Conservation (phyloP, 2,797 vertebrate species). For the Eulemur albifrons region DNA sequence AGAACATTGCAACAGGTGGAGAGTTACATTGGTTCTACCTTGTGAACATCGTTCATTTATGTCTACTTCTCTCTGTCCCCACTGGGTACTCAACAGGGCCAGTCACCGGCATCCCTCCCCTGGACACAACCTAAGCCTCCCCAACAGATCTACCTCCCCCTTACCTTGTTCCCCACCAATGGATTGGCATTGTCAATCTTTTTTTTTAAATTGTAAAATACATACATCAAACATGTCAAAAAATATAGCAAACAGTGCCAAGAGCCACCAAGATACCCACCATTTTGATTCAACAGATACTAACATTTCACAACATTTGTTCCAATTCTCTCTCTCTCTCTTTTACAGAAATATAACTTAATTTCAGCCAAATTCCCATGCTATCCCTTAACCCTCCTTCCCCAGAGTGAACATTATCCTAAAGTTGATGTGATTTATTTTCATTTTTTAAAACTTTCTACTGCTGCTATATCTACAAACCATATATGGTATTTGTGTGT, state of each 20-base stretch:
- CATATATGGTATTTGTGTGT: not conserved
- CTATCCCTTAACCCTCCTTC: not conserved
- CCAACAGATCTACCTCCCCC: not conserved
- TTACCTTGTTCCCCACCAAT: not conserved
- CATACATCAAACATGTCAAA: not conserved
- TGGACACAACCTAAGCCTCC: not conserved
- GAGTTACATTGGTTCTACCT: not conserved
- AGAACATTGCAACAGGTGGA: not conserved
- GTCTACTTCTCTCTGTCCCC: not conserved
- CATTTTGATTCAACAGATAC: not conserved
- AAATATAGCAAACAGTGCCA: not conserved
- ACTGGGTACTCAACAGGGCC: not conserved
- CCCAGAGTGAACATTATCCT: not conserved
- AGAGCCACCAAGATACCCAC: not conserved
- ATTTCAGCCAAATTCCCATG: not conserved
- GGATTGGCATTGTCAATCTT: not conserved
- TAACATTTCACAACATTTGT: not conserved
- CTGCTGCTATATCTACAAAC: not conserved
- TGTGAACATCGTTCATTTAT: not conserved
- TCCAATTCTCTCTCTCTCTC: not conserved
- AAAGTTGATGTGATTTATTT: not conserved
- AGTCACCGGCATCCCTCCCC: not conserved
- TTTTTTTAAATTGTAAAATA: not conserved
- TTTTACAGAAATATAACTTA: not conserved
- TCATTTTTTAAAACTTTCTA: not conserved